Evolutionary conservation across 2,797 vertebrate species (phyloP).

Genomic region (Melanotaenia parkinsoni): DNA sequence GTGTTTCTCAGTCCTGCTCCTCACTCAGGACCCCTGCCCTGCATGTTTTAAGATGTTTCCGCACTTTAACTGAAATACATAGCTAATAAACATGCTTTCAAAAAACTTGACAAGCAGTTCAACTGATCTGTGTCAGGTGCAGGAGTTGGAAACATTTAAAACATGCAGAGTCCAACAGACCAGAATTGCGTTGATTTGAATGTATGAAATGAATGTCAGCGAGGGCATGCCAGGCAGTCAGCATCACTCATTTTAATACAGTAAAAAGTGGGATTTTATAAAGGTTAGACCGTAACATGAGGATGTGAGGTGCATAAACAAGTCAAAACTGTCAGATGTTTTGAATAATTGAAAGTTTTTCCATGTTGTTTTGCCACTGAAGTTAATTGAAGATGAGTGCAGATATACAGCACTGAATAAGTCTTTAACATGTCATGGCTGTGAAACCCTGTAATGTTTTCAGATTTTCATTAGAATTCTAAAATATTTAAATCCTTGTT

Average conservation of each 20-base stretch:
- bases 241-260: background rate
- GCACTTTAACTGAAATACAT: too few relatives aligned
- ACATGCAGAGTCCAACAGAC: too few relatives aligned
- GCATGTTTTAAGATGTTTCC: too few relatives aligned
- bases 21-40: too few relatives aligned
- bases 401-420: background rate
- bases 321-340: constrained; percentile 5
- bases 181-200: background rate
- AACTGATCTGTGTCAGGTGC: background rate
- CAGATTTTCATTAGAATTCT: background rate
- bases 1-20: too few relatives aligned
- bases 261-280: background rate
- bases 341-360: background rate
- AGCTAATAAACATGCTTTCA: too few relatives aligned
- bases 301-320: background rate
- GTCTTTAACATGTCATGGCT: background rate
- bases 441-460: background rate
- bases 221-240: background rate
- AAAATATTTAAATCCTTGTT: background rate
- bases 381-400: background rate
- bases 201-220: background rate
- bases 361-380: background rate
- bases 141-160: background rate
- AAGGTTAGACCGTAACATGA: background rate
- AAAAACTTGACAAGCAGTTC: too few relatives aligned